Percentiles rank a stretch among this genome's conserved stretches.
These are phyloP conservation scores for Venustaconcha ellipsiformis DNA, from an alignment of 1,140 invertebrate genomes.

Conservation along the genomic window DNA sequence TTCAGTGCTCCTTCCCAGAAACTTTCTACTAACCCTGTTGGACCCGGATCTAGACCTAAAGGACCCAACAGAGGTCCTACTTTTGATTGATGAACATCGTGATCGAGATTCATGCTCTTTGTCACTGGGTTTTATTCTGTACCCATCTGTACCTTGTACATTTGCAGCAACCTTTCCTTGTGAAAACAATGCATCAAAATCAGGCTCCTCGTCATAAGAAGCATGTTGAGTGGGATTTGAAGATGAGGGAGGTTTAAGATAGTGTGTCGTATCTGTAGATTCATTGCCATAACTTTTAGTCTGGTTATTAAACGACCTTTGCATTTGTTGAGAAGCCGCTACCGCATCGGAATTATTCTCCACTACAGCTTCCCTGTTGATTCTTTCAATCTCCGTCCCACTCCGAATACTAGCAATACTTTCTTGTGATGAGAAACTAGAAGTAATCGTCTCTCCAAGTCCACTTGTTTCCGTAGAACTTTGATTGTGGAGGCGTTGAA, in stretches of 20 bases:
- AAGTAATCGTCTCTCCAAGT: constrained; percentile 60
- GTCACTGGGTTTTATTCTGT: constrained; percentile 1
- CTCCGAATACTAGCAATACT: constrained; percentile 49
- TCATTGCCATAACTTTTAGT: no score
- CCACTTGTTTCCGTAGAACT: constrained; percentile 65
- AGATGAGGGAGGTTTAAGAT: no score
- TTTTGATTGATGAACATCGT: constrained; percentile 38
- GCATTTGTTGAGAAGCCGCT: constrained; percentile 4
- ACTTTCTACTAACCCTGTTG: constrained; percentile 28
- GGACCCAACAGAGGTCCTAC: constrained; percentile 46
- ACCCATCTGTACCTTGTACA: constrained; percentile 22
- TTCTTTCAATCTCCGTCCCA: constrained; percentile 3
- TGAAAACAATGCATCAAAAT: constrained; percentile 44
- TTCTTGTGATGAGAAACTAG: constrained; percentile 60
- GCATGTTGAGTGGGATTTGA: no score
- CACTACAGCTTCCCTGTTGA: not conserved
- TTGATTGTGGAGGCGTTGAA: constrained; percentile 47
- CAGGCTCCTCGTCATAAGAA: constrained; percentile 17
- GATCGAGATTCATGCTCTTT: constrained; percentile 3
- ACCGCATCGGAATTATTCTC: constrained; percentile 1
- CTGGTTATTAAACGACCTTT: no score
- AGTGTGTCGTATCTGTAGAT: no score
- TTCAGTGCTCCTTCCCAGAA: constrained; percentile 46
- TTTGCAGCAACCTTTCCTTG: constrained; percentile 32
- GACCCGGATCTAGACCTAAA: constrained; percentile 45